A percentile compares a stretch with the other conserved stretches of the same genome.
Conservation (phyloP, 1,140 invertebrate genomes). For the Scaptomyza montana region DNA sequence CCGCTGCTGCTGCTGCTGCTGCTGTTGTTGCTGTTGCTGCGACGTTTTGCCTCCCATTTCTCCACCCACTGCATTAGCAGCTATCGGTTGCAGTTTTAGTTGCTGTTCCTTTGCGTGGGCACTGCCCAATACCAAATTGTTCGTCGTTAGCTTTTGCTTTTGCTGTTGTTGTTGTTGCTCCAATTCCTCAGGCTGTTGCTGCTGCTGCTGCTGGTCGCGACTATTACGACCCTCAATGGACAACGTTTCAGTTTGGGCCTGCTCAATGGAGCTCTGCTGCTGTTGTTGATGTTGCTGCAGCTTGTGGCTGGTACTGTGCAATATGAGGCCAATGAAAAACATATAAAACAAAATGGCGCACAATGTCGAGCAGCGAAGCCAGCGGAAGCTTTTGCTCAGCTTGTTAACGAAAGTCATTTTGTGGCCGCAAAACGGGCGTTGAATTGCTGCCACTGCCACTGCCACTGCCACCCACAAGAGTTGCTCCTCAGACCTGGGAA, state of each 20-base stretch:
- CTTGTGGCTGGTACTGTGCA: conserved; percentile 79
- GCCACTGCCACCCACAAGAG: neutral
- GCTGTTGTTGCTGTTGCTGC: neutral
- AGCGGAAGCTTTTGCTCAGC: conserved; percentile 82
- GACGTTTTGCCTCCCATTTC: neutral
- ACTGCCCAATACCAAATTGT: conserved; percentile 61
- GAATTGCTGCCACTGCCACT: neutral
- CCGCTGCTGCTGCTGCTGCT: conserved; percentile 57
- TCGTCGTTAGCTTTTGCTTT: conserved; percentile 39
- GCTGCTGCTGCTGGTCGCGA: conserved; percentile 29
- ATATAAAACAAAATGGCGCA: conserved; percentile 83
- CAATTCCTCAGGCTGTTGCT: conserved; percentile 52
- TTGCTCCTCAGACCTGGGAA: conserved; percentile 23
- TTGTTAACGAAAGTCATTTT: conserved; percentile 83
- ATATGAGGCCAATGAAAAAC: conserved; percentile 83
- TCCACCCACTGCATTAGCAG: conserved; percentile 40
- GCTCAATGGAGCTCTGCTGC: conserved; percentile 33
- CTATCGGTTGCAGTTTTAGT: conserved; percentile 48
- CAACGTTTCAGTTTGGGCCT: conserved; percentile 22
- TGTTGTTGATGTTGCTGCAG: conserved; percentile 64
- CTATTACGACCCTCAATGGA: conserved; percentile 51
- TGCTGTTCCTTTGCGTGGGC: conserved; percentile 28
- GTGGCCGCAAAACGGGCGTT: conserved; percentile 41
- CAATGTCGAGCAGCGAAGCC: conserved; percentile 81
- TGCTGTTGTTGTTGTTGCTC: conserved; percentile 48